phyloP scores from a whole-genome alignment of 2,113 vertebrate genomes.

The Epinephelus fuscoguttatus region DNA sequence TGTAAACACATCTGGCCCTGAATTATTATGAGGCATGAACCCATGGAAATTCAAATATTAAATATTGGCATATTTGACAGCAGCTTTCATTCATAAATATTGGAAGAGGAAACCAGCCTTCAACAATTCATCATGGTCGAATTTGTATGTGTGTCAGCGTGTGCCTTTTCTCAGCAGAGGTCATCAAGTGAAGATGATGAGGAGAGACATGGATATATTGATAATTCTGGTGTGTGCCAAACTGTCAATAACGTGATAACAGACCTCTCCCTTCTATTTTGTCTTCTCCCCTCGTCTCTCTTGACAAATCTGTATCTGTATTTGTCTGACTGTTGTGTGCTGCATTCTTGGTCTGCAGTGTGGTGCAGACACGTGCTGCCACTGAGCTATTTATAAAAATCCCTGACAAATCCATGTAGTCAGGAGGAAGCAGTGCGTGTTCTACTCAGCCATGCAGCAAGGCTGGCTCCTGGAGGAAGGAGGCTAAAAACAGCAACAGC shows the following conservation, averaged over 20 bases:
- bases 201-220: slow-evolving; percentile 10
- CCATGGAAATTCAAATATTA: neutral
- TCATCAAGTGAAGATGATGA: slow-evolving; percentile 11
- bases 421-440: slow-evolving; percentile 81
- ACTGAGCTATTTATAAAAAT: slow-evolving; percentile 83
- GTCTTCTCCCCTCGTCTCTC: slow-evolving; percentile 13
- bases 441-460: slow-evolving; percentile 79
- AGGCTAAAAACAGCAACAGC: slow-evolving; percentile 77
- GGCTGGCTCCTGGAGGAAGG: slow-evolving; percentile 71
- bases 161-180: slow-evolving; percentile 1
- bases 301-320: slow-evolving; percentile 51
- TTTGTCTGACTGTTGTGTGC: slow-evolving; percentile 32
- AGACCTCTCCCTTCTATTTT: neutral
- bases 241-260: slow-evolving; percentile 17
- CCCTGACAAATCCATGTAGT: slow-evolving; percentile 83
- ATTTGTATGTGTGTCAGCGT: slow-evolving; percentile 10
- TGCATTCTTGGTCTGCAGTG: slow-evolving; percentile 49
- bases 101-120: neutral
- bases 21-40: neutral
- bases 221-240: neutral
- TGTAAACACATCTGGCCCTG: neutral
- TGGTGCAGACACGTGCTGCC: slow-evolving; percentile 72
- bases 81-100: neutral
- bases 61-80: neutral
- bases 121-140: neutral